Conservation (phyloP, 1,140 invertebrate genomes). For the Cydia splendana region DNA sequence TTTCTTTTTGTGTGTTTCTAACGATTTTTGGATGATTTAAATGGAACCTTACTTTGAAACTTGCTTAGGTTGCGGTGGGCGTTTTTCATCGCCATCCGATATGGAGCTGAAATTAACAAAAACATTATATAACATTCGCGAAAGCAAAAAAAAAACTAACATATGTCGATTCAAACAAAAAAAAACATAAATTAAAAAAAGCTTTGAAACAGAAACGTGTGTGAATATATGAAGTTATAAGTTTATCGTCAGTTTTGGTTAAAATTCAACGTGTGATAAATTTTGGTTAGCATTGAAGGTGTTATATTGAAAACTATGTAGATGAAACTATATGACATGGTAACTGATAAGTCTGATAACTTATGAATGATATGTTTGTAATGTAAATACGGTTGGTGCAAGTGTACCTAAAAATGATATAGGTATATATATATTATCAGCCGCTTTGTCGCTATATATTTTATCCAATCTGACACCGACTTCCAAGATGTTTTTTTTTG, state of each 20-base stretch:
- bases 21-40: neutral
- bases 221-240: neutral
- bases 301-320: too few species aligned
- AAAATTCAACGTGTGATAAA: neutral
- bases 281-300: neutral
- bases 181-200: conserved; percentile 17
- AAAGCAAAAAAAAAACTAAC: conserved; percentile 11
- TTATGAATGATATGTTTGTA: too few species aligned
- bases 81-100: conserved; percentile 18
- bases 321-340: too few species aligned
- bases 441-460: too few species aligned
- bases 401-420: too few species aligned
- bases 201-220: neutral
- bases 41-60: conserved; percentile 24
- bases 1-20: neutral
- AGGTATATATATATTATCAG: too few species aligned
- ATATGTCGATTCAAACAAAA: neutral
- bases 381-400: too few species aligned
- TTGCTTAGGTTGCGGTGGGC: conserved; percentile 17
- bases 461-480: too few species aligned
- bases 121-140: conserved; percentile 25
- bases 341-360: too few species aligned
- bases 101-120: conserved; percentile 30
- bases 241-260: neutral
- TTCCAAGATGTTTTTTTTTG: too few species aligned